Conservation (phyloP, 2,113 vertebrate genomes). For the Centropus unirufus region DNA sequence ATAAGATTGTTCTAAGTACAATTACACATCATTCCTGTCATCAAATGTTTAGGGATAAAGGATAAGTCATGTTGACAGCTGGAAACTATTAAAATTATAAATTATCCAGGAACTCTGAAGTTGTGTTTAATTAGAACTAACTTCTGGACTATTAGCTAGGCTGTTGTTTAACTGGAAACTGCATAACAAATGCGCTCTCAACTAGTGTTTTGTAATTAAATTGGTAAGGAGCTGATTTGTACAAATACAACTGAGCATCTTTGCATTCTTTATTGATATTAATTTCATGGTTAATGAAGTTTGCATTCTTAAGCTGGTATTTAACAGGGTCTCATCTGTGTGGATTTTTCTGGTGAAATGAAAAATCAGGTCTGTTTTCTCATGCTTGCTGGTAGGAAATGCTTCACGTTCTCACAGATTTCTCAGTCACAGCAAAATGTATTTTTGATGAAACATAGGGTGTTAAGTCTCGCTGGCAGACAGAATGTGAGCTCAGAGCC, state of each 20-base stretch:
- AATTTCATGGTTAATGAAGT: slow-evolving; percentile 67
- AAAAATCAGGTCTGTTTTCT: slow-evolving; percentile 8
- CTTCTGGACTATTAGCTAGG: slow-evolving; percentile 26
- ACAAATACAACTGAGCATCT: not conserved
- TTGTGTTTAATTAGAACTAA: slow-evolving; percentile 47
- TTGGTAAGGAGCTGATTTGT: not conserved
- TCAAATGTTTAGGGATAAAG: slow-evolving; percentile 30
- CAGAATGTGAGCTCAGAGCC: not conserved
- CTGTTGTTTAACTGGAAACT: not conserved
- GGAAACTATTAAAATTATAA: slow-evolving; percentile 34
- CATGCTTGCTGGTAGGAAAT: not conserved
- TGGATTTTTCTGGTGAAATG: slow-evolving; percentile 24
- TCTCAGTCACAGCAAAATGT: not conserved
- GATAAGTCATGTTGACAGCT: slow-evolving; percentile 12
- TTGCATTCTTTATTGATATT: not conserved
- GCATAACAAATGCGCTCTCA: not conserved
- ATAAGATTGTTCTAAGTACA: slow-evolving; percentile 42
- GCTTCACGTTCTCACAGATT: not conserved
- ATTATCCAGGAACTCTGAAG: not conserved
- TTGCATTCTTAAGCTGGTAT: slow-evolving; percentile 11
- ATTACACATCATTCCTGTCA: slow-evolving; percentile 19
- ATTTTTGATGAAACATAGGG: not conserved
- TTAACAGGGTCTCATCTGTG: slow-evolving; percentile 36
- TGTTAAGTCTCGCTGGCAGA: not conserved
- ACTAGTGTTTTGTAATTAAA: slow-evolving; percentile 39